Conservation (phyloP, 2,888 invertebrate species). For the Parochlus steinenii region DNA sequence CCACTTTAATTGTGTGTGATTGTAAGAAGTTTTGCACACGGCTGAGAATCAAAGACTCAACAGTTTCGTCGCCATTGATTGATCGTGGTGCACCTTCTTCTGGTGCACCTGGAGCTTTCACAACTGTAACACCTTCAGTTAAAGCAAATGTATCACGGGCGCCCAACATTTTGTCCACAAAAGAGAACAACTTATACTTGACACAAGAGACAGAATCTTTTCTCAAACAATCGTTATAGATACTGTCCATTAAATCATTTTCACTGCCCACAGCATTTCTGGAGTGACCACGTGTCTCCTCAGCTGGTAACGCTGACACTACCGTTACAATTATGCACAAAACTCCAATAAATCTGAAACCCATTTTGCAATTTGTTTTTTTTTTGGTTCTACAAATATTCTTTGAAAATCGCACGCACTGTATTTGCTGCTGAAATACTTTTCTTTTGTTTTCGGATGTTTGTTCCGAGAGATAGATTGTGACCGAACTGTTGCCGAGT, state of each 20-base stretch:
- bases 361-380: constrained; percentile 22
- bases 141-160: constrained; percentile 65
- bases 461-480: constrained; percentile 3
- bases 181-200: constrained; percentile 73
- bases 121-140: constrained; percentile 69
- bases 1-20: constrained; percentile 66
- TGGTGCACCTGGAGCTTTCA: constrained; percentile 52
- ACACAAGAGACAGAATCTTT: constrained; percentile 74
- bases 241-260: constrained; percentile 62
- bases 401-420: constrained; percentile 12
- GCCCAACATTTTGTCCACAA: constrained; percentile 69
- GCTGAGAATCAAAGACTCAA: constrained; percentile 45
- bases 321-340: constrained; percentile 36
- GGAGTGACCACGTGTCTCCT: constrained; percentile 41
- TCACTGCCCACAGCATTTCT: constrained; percentile 47
- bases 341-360: constrained; percentile 34
- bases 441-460: constrained; percentile 11
- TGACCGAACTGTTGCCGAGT: constrained; percentile 28
- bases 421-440: constrained; percentile 15
- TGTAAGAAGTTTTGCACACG: constrained; percentile 61
- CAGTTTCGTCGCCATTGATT: constrained; percentile 43
- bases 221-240: constrained; percentile 59
- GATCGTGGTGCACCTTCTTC: constrained; percentile 62
- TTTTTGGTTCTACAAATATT: constrained; percentile 13
- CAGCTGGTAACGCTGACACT: constrained; percentile 48